Percentiles rank a stretch among this genome's conserved stretches.
Conservation (phyloP, 2,113 vertebrate species). For the Thryonomys swinderianus region DNA sequence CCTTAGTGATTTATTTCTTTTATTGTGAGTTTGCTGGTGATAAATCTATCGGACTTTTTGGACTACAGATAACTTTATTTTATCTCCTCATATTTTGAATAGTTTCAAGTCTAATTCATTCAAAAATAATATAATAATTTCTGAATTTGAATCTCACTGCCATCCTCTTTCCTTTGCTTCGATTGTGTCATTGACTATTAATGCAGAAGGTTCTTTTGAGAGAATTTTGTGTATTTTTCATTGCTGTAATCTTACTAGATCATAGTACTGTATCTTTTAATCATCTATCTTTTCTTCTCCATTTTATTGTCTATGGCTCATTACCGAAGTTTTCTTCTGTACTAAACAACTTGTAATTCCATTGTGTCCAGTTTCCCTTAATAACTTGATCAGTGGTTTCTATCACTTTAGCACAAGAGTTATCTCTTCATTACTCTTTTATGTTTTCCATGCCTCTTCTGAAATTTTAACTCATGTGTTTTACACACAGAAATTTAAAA, state of each 20-base stretch:
- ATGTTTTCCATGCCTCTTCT: neutral
- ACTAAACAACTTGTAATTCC: neutral
- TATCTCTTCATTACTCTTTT: neutral
- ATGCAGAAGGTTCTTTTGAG: neutral
- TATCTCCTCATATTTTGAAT: neutral
- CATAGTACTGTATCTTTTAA: neutral
- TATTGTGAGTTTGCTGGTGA: neutral
- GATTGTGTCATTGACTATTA: neutral
- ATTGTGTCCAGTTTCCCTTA: neutral
- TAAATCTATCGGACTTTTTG: neutral
- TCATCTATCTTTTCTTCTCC: neutral
- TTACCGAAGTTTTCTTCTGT: neutral
- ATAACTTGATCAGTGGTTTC: neutral
- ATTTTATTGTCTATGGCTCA: neutral
- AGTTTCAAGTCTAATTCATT: neutral
- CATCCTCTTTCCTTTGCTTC: neutral
- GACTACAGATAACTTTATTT: neutral
- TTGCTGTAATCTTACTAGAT: neutral
- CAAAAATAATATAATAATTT: neutral
- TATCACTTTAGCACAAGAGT: constrained; percentile 1
- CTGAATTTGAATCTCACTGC: neutral
- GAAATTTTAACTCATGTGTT: neutral
- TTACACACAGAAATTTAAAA: constrained; percentile 1
- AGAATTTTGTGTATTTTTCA: neutral
- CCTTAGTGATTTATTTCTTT: neutral